Evolutionary conservation across 1,140 invertebrate genomes (phyloP).

Genomic region (Ceratosolen solmsi): DNA sequence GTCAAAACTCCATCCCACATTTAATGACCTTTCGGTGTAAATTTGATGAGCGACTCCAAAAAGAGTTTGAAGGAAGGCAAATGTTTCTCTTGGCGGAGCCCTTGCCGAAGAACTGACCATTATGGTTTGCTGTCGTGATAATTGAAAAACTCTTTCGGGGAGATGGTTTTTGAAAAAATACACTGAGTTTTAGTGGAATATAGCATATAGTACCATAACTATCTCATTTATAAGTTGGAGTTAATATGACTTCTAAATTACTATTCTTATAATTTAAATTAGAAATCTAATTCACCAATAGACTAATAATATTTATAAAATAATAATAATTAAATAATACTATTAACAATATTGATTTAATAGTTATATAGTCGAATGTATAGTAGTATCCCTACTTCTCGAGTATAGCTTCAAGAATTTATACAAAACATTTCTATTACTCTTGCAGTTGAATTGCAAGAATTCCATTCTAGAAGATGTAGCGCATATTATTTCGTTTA

Average conservation of each 20-base stretch:
- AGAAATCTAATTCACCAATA: background rate
- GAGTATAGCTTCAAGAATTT: background rate
- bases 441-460: background rate
- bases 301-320: background rate
- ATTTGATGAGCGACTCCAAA: background rate
- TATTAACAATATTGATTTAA: too few species aligned
- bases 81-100: slow-evolving; percentile 37
- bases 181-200: background rate
- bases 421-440: background rate
- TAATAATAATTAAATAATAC: too few species aligned
- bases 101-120: background rate
- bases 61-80: slow-evolving; percentile 22
- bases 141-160: background rate
- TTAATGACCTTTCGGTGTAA: slow-evolving; percentile 17
- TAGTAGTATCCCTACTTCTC: too few species aligned
- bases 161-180: background rate
- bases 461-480: background rate
- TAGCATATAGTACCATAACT: background rate
- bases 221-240: too few species aligned
- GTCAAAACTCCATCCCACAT: background rate
- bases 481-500: background rate
- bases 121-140: background rate
- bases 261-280: background rate
- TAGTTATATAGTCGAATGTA: too few species aligned
- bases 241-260: background rate